Percentiles rank a stretch among this genome's conserved stretches.
phyloP scores from a whole-genome alignment of 2,797 vertebrate species.

The Eleutherodactylus coqui region DNA sequence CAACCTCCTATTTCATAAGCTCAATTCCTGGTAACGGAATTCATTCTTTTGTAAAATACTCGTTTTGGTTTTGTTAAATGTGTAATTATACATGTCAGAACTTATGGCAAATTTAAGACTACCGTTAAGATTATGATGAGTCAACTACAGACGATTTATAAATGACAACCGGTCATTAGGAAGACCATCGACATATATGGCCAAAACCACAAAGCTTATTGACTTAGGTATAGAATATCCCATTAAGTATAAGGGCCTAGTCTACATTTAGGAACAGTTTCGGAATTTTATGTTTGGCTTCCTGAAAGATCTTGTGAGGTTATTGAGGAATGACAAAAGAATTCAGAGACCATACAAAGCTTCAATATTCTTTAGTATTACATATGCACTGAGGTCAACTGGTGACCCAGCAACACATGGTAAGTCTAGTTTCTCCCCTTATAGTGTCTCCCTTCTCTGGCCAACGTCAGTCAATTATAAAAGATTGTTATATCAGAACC shows the following conservation, averaged over 20 bases:
- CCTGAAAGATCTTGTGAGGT: neutral
- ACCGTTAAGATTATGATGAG: neutral
- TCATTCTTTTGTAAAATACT: neutral
- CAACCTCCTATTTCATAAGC: neutral
- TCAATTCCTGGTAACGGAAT: neutral
- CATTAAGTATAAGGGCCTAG: neutral
- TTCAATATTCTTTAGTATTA: neutral
- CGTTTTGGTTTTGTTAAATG: neutral
- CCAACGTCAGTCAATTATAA: neutral
- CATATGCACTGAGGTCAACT: neutral
- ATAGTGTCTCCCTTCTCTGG: neutral
- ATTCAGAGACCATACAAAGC: no score
- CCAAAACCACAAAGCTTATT: conserved; percentile 17
- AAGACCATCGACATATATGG: neutral
- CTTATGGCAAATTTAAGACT: neutral
- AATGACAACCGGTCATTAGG: conserved; percentile 17
- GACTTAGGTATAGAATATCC: neutral
- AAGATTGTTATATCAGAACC: no score
- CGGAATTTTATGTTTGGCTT: neutral
- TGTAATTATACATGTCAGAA: conserved; percentile 12
- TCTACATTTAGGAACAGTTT: neutral
- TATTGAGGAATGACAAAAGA: neutral
- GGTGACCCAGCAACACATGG: neutral
- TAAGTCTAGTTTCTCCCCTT: neutral
- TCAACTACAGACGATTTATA: neutral